Percentiles rank a stretch among this genome's conserved stretches.
Conservation (phyloP, 2,113 vertebrate genomes). For the Nannospalax galili region DNA sequence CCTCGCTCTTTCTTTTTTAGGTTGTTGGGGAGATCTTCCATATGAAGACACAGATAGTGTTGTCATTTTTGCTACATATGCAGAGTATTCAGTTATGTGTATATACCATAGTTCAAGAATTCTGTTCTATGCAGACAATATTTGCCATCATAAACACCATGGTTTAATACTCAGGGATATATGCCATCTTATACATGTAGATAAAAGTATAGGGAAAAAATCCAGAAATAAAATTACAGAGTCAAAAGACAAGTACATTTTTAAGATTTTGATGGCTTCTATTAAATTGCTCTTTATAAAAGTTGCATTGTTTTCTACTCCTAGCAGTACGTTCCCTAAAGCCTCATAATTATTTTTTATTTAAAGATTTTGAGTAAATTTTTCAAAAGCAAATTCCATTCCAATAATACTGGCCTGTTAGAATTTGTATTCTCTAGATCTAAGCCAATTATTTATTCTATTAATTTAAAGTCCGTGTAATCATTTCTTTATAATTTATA, state of each 20-base stretch:
- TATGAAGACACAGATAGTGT: not conserved
- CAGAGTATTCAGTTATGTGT: not conserved
- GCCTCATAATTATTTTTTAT: constrained; percentile 14
- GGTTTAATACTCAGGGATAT: not conserved
- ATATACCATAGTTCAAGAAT: not conserved
- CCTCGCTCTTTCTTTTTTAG: not conserved
- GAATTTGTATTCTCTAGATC: not conserved
- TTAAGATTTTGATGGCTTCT: not conserved
- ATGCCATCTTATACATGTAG: not conserved
- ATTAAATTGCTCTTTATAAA: not conserved
- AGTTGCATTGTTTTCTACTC: not conserved
- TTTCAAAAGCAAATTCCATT: constrained; percentile 45
- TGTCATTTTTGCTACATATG: not conserved
- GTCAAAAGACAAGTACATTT: not conserved
- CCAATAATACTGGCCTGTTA: not conserved
- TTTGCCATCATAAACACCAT: not conserved
- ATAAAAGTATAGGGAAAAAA: not conserved
- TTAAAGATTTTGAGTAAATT: constrained; percentile 39
- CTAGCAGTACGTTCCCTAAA: not conserved
- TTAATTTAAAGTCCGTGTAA: not conserved
- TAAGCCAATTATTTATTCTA: not conserved
- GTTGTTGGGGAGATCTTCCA: not conserved
- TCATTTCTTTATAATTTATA: constrained; percentile 28
- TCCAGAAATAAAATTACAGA: constrained; percentile 15
- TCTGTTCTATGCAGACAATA: not conserved